phyloP scores from a whole-genome alignment of 2,113 vertebrate genomes.

The Heterotilapia buettikoferi region DNA sequence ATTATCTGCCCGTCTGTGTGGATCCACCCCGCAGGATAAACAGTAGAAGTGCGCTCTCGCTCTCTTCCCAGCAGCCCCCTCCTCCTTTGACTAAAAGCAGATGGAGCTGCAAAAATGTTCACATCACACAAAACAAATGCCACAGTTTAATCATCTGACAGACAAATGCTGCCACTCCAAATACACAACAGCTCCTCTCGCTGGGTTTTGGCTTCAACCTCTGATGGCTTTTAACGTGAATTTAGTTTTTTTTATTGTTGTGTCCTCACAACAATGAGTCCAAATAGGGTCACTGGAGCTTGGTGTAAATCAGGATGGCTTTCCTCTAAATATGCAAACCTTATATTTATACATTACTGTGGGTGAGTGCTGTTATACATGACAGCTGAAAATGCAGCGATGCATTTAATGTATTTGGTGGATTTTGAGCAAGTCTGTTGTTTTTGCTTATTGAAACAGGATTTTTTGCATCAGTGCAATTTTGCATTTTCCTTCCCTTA shows the following conservation, averaged over 20 bases:
- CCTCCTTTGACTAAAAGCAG: conserved; percentile 6
- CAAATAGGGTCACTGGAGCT: neutral
- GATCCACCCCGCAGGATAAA: neutral
- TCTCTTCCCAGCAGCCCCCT: neutral
- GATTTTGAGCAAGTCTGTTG: neutral
- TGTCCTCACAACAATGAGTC: neutral
- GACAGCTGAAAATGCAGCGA: neutral
- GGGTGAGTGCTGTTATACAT: fast-evolving
- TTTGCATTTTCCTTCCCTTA: neutral
- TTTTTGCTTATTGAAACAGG: neutral
- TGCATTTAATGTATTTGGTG: neutral
- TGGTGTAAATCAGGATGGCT: neutral
- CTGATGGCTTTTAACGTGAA: neutral
- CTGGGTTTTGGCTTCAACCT: neutral
- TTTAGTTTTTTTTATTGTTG: neutral
- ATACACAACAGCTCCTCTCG: neutral
- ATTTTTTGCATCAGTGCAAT: neutral
- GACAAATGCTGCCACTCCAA: neutral
- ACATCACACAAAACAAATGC: neutral
- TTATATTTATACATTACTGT: neutral
- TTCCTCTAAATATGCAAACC: neutral
- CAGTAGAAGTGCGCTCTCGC: neutral
- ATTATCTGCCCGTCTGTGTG: neutral
- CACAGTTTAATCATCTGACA: neutral
- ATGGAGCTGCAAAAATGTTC: conserved; percentile 6